Evolutionary conservation across 2,113 vertebrate genomes (phyloP).

Genomic region (Seriola dumerili): DNA sequence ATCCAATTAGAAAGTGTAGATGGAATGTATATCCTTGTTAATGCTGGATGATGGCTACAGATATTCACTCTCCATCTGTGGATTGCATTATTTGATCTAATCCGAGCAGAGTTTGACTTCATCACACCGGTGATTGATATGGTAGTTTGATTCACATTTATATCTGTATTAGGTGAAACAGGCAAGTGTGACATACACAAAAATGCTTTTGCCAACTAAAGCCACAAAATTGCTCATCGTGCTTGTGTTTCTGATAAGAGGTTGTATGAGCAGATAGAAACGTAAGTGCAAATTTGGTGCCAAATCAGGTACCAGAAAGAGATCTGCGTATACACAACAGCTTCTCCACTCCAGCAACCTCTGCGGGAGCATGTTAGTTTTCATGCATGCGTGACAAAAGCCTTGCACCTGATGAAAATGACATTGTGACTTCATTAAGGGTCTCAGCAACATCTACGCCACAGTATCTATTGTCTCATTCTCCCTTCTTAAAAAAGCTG

Average conservation of each 20-base stretch:
- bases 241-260: conserved; percentile 37
- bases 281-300: conserved; percentile 10
- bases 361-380: background rate
- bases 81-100: background rate
- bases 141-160: background rate
- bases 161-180: background rate
- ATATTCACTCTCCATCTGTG: background rate
- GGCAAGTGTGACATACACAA: background rate
- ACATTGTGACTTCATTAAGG: conserved; percentile 2
- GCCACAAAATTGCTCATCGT: conserved; percentile 11
- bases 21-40: background rate
- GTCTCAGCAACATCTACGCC: background rate
- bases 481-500: background rate
- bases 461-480: background rate
- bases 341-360: conserved; percentile 35
- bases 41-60: background rate
- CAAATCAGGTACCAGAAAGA: conserved; percentile 21
- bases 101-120: background rate
- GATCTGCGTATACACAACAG: conserved; percentile 45
- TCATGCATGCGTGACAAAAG: conserved; percentile 37
- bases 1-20: background rate
- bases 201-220: background rate
- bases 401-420: background rate
- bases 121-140: background rate
- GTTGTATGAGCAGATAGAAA: background rate